Conservation (phyloP, 2,888 invertebrate genomes). For the Callosobruchus maculatus region DNA sequence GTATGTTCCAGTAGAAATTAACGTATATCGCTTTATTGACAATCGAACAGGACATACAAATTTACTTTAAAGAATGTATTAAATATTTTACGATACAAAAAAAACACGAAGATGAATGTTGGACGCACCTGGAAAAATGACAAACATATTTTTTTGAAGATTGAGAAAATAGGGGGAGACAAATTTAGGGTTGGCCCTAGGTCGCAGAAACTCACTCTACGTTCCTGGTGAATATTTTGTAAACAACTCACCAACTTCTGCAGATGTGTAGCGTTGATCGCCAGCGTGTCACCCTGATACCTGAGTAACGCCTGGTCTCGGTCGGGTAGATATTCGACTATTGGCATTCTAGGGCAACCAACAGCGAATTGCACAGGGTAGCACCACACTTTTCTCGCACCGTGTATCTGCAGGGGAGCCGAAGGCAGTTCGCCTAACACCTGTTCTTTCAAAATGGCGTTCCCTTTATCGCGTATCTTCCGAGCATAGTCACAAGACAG, state of each 20-base stretch:
- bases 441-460: conserved; percentile 80
- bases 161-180: no score
- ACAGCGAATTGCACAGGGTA: conserved; percentile 90
- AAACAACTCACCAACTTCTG: conserved; percentile 83
- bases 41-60: no score
- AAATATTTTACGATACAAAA: no score
- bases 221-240: no score
- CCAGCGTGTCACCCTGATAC: conserved; percentile 82
- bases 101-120: no score
- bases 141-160: no score
- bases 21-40: no score
- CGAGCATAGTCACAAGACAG: conserved; percentile 88
- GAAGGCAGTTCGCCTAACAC: conserved; percentile 59
- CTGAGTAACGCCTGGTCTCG: conserved; percentile 81
- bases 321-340: conserved; percentile 82
- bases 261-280: conserved; percentile 81
- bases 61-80: no score
- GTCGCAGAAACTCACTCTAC: no score
- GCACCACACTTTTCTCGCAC: conserved; percentile 88
- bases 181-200: no score
- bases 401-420: conserved; percentile 60
- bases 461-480: conserved; percentile 85
- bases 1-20: no score
- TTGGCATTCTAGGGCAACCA: conserved; percentile 80
- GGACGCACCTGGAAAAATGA: no score